These are phyloP conservation scores for Tadarida brasiliensis DNA, from an alignment of 2,797 vertebrate genomes.

Conservation along the genomic window DNA sequence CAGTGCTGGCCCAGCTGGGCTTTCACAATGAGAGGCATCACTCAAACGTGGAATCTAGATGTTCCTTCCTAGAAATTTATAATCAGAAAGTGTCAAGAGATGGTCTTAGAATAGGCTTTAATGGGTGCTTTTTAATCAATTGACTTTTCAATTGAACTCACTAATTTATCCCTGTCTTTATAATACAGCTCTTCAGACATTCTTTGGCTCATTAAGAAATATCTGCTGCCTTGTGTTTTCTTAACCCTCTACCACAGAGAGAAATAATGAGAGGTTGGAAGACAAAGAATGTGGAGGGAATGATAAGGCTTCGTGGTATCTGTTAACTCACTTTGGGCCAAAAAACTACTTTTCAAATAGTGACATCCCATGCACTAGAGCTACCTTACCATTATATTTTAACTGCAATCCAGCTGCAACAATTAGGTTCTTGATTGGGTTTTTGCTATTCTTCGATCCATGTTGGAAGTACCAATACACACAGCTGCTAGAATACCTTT, in stretches of 20 bases:
- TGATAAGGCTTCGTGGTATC: neutral
- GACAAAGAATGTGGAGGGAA: neutral
- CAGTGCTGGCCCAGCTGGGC: neutral
- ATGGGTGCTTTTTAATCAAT: neutral
- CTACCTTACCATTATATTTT: neutral
- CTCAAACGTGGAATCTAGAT: neutral
- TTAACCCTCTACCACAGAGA: neutral
- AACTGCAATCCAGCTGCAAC: neutral
- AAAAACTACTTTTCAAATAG: slow-evolving; percentile 6
- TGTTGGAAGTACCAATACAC: neutral
- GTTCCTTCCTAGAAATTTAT: neutral
- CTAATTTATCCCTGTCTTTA: neutral
- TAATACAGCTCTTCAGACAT: neutral
- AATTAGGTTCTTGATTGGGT: neutral
- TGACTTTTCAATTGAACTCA: neutral
- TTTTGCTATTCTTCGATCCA: neutral
- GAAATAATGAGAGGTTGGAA: neutral
- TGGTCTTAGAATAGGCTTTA: slow-evolving; percentile 11
- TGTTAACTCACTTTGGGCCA: neutral
- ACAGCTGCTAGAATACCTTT: neutral
- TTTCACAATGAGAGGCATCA: neutral
- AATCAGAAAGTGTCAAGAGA: neutral
- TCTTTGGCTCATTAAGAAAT: neutral
- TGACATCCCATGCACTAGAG: neutral
- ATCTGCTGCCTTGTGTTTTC: neutral